Evolutionary conservation across 2,797 vertebrate species (phyloP).

Genomic region (Cephalopachus bancanus): DNA sequence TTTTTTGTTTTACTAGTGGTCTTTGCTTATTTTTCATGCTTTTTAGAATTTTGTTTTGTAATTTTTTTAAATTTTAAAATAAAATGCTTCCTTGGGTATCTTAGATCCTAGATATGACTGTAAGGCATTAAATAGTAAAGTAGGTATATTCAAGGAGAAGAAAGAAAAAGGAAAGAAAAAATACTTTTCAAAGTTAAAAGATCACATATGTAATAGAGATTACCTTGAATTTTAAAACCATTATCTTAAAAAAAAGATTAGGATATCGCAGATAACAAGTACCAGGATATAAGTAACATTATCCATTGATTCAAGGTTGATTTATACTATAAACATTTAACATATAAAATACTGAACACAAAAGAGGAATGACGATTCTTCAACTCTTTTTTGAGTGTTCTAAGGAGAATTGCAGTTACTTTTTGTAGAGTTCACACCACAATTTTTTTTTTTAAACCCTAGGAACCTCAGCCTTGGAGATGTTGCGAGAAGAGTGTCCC

Average conservation of each 20-base stretch:
- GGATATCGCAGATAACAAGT: neutral
- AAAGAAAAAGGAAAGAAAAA: neutral
- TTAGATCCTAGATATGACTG: neutral
- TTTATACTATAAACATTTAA: neutral
- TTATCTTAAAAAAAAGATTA: neutral
- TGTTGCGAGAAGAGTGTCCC: neutral
- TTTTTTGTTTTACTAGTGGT: neutral
- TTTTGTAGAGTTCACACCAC: neutral
- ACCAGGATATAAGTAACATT: neutral
- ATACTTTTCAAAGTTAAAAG: slow-evolving; percentile 19
- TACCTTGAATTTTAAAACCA: slow-evolving; percentile 42
- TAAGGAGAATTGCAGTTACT: neutral
- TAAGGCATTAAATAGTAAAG: neutral
- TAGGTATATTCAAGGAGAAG: neutral
- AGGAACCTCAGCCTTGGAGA: neutral
- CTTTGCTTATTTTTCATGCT: neutral
- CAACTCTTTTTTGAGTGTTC: neutral
- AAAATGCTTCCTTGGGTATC: neutral
- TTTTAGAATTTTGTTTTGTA: slow-evolving; percentile 21
- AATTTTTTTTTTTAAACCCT: neutral
- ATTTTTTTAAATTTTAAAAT: neutral
- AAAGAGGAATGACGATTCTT: neutral
- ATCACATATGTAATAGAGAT: neutral
- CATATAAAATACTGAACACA: neutral
- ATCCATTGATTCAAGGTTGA: neutral